Conservation (phyloP, 2,888 invertebrate species). For the Melinopterus prodromus region DNA sequence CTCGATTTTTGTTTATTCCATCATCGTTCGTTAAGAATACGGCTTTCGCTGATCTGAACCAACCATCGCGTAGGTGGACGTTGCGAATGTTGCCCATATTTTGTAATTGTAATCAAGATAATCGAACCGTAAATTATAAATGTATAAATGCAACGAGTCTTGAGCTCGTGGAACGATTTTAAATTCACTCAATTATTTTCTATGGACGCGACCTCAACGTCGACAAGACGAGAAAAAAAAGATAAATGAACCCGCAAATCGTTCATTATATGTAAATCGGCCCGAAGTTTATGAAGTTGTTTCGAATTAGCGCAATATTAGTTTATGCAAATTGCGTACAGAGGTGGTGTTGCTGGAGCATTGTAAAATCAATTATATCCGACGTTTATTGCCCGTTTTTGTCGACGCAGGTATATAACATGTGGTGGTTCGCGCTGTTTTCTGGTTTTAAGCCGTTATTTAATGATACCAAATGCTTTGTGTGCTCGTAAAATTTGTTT, state of each 20-base stretch:
- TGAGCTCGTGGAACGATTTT: not conserved
- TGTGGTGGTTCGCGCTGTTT: not conserved
- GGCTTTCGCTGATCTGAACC: slow-evolving; percentile 28
- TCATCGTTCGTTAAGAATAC: slow-evolving; percentile 54
- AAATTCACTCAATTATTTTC: slow-evolving; percentile 4
- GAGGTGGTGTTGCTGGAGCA: slow-evolving; percentile 14
- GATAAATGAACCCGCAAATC: slow-evolving; percentile 40
- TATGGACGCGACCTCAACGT: slow-evolving; percentile 5
- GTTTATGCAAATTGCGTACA: slow-evolving; percentile 34
- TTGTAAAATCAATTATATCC: slow-evolving; percentile 29
- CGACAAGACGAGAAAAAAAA: slow-evolving; percentile 14
- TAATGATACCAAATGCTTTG: not conserved
- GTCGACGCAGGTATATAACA: slow-evolving; percentile 18
- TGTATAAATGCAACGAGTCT: slow-evolving; percentile 40
- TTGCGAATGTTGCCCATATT: slow-evolving; percentile 59
- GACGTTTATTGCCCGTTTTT: slow-evolving; percentile 37
- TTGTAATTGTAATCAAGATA: slow-evolving; percentile 61
- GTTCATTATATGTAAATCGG: slow-evolving; percentile 51
- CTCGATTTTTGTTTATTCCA: slow-evolving; percentile 55
- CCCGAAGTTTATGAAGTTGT: slow-evolving; percentile 45
- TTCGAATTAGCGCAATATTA: slow-evolving; percentile 38
- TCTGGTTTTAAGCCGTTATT: not conserved
- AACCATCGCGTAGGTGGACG: slow-evolving; percentile 56
- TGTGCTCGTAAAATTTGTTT: not conserved
- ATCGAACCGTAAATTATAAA: slow-evolving; percentile 54